These are phyloP conservation scores for Xyrauchen texanus DNA, from an alignment of 2,113 vertebrate species.

Conservation along the genomic window DNA sequence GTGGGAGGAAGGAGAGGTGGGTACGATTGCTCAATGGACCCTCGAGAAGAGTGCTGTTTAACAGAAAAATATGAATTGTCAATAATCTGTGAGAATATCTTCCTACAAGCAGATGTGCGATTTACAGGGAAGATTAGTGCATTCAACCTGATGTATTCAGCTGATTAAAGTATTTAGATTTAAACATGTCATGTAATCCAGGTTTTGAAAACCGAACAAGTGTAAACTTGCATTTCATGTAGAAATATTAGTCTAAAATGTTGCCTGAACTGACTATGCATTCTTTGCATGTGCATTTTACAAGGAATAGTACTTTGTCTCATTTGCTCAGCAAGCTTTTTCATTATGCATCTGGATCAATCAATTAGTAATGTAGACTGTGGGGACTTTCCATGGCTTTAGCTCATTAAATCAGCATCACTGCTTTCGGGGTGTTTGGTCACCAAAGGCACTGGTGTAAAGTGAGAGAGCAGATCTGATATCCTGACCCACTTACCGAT, in stretches of 20 bases:
- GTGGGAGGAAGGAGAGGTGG: constrained; percentile 59
- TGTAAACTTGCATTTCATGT: constrained; percentile 13
- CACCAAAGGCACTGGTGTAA: constrained; percentile 60
- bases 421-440: constrained; percentile 40
- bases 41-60: constrained; percentile 62
- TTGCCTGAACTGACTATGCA: background rate
- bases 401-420: constrained; percentile 24
- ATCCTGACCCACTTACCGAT: constrained; percentile 72
- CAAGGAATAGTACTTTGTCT: background rate
- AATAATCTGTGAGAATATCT: background rate
- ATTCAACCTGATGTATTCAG: background rate
- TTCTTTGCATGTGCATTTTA: background rate
- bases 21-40: constrained; percentile 47
- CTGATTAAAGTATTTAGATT: constrained; percentile 1
- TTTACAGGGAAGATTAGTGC: background rate
- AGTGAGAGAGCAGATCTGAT: constrained; percentile 61
- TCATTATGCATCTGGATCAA: constrained; percentile 48
- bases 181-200: background rate
- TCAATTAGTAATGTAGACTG: constrained; percentile 51
- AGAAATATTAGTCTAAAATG: background rate
- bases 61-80: constrained; percentile 14
- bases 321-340: constrained; percentile 26
- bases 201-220: constrained; percentile 4
- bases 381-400: constrained; percentile 30
- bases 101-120: too few species aligned